A percentile compares a stretch with the other conserved stretches of the same genome.
Evolutionary conservation across 2,797 vertebrate species (phyloP).

Genomic region (Lagorchestes hirsutus): DNA sequence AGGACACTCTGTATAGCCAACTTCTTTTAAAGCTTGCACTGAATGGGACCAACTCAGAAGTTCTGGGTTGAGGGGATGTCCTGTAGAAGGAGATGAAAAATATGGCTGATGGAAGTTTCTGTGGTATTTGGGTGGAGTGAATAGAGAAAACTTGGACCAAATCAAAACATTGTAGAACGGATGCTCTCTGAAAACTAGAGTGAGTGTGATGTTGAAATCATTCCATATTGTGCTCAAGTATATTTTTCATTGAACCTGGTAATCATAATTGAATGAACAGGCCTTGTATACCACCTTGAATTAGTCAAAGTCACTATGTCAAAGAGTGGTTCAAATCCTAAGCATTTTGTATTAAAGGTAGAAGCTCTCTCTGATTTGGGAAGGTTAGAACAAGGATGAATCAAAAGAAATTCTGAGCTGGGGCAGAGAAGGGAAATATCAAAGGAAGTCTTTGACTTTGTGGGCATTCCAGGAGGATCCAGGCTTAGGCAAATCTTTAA

Average conservation of each 20-base stretch:
- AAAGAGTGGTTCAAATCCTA: neutral
- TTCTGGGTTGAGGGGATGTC: neutral
- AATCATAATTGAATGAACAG: neutral
- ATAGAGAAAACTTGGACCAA: neutral
- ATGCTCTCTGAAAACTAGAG: neutral
- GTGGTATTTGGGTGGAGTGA: neutral
- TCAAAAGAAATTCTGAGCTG: neutral
- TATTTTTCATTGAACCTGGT: neutral
- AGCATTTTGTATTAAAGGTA: neutral
- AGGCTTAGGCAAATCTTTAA: neutral
- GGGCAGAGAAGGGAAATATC: neutral
- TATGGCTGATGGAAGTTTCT: neutral
- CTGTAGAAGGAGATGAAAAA: neutral
- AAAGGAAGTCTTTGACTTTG: neutral
- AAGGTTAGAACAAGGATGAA: neutral
- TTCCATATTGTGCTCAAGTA: neutral
- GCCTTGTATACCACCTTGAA: neutral
- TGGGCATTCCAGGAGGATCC: neutral
- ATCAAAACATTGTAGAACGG: neutral
- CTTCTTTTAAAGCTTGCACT: neutral
- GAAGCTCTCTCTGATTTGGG: neutral
- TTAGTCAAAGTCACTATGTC: neutral
- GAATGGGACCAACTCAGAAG: neutral
- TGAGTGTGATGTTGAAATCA: neutral
- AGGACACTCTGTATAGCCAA: neutral